These are phyloP conservation scores for Campopleginae sp. DNA, from an alignment of 2,888 invertebrate genomes.

Conservation along the genomic window DNA sequence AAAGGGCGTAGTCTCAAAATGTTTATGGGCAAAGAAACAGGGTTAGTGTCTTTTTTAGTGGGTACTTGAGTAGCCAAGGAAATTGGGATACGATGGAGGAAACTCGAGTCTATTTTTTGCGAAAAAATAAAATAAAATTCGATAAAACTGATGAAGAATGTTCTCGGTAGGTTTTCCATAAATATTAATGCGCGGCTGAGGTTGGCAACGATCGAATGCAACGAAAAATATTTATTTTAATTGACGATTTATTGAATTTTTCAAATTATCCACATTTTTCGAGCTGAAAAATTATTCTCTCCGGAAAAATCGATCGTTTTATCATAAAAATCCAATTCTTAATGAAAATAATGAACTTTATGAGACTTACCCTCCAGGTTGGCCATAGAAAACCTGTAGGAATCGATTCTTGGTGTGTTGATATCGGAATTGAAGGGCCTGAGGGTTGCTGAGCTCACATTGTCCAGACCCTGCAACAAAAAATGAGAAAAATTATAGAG, in stretches of 20 bases:
- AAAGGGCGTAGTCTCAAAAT: background rate
- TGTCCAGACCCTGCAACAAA: slow-evolving; percentile 89
- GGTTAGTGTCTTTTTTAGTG: background rate
- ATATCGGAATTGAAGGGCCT: slow-evolving; percentile 89
- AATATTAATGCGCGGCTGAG: too few species aligned
- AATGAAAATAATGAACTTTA: too few species aligned
- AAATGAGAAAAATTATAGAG: slow-evolving; percentile 65
- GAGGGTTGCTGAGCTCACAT: slow-evolving; percentile 86
- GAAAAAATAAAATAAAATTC: slow-evolving; percentile 26
- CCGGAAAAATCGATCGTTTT: too few species aligned
- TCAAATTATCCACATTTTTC: too few species aligned
- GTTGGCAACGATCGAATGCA: too few species aligned
- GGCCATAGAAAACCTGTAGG: slow-evolving; percentile 97
- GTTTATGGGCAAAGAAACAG: background rate
- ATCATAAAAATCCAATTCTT: too few species aligned
- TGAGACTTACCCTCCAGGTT: slow-evolving; percentile 90
- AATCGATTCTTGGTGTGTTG: slow-evolving; percentile 93
- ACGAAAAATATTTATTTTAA: too few species aligned
- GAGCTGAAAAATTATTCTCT: too few species aligned
- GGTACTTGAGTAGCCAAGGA: slow-evolving; percentile 7
- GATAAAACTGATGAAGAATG: background rate
- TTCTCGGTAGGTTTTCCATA: too few species aligned
- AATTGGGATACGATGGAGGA: slow-evolving; percentile 50
- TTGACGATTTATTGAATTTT: too few species aligned
- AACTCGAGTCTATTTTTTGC: slow-evolving; percentile 36